phyloP scores from a whole-genome alignment of 2,888 invertebrate genomes.

The Peribatodes rhomboidaria region DNA sequence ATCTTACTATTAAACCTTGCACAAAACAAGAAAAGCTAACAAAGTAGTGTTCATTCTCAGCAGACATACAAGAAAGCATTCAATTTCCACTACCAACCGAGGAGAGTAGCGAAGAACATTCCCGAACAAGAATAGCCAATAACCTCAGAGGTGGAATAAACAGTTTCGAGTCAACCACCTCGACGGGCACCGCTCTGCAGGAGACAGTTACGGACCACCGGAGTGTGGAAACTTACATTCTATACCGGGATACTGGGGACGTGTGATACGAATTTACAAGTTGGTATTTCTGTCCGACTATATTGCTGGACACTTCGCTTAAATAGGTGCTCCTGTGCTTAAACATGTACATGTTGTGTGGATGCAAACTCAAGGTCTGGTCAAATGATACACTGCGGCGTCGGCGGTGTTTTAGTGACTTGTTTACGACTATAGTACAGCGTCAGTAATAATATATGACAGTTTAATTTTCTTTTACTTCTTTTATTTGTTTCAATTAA shows the following conservation, averaged over 20 bases:
- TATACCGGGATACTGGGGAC: slow-evolving; percentile 3
- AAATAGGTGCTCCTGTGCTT: too few relatives aligned
- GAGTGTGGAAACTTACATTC: slow-evolving; percentile 19
- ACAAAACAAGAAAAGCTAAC: neutral
- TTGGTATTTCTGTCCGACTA: neutral
- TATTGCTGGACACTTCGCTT: neutral
- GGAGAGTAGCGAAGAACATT: slow-evolving; percentile 8
- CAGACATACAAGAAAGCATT: slow-evolving; percentile 9
- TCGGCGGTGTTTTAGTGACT: too few relatives aligned
- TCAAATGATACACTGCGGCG: too few relatives aligned
- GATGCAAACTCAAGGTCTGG: too few relatives aligned
- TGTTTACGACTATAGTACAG: too few relatives aligned
- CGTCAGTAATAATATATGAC: too few relatives aligned
- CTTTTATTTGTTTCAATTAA: too few relatives aligned
- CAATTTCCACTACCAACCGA: slow-evolving; percentile 1
- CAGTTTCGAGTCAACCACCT: slow-evolving; percentile 22
- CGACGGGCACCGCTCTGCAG: neutral
- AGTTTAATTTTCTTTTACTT: too few relatives aligned
- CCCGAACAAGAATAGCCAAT: slow-evolving; percentile 19
- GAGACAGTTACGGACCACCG: slow-evolving; percentile 8
- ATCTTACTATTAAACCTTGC: neutral
- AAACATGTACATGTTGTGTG: too few relatives aligned
- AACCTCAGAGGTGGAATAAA: slow-evolving; percentile 10
- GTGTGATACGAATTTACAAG: neutral
- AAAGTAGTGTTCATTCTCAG: slow-evolving; percentile 5